phyloP scores from a whole-genome alignment of 2,113 vertebrate genomes.

The Ciconia maguari region DNA sequence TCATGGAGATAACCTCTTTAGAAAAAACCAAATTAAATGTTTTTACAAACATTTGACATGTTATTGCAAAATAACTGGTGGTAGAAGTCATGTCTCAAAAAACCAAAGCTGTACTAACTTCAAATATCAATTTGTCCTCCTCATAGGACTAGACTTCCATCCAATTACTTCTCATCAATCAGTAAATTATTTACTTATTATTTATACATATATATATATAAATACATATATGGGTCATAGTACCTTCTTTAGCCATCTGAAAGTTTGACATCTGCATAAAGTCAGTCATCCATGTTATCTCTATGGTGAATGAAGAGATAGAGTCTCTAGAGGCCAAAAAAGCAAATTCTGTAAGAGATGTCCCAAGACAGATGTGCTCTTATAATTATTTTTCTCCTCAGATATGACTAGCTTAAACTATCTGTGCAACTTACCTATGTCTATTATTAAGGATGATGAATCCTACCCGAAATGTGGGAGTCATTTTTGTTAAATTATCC shows the following conservation, averaged over 20 bases:
- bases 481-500: not conserved
- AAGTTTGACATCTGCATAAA: not conserved
- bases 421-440: not conserved
- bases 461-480: not conserved
- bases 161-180: not conserved
- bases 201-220: not conserved
- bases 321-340: not conserved
- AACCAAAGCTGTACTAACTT: not conserved
- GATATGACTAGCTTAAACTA: not conserved
- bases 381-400: not conserved
- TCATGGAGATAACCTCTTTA: conserved; percentile 60
- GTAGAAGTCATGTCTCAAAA: not conserved
- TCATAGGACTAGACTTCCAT: not conserved
- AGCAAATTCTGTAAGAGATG: not conserved
- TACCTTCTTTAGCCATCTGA: not conserved
- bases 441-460: not conserved
- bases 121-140: not conserved
- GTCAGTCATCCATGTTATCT: not conserved
- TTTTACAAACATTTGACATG: not conserved
- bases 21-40: conserved; percentile 52
- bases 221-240: not conserved
- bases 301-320: not conserved
- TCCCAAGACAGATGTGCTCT: not conserved
- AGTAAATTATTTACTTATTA: not conserved
- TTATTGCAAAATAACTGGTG: not conserved